These are phyloP conservation scores for Astreopora myriophthalma DNA, from an alignment of 64 coral and sea anemone species.

Conservation along the genomic window DNA sequence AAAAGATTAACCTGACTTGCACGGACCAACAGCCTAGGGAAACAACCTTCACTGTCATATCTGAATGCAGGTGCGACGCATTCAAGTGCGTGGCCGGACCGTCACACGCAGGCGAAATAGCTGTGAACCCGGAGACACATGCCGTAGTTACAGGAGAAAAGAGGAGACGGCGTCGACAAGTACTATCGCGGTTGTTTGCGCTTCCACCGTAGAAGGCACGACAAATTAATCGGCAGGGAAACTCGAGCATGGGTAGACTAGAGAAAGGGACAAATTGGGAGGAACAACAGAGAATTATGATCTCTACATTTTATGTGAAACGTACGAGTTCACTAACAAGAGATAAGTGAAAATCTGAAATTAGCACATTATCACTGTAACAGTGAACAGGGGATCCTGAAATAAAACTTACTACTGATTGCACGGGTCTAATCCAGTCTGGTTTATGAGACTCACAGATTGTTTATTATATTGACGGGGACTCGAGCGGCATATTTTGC, in stretches of 20 bases:
- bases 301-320: not conserved
- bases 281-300: not conserved
- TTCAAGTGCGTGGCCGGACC: not conserved
- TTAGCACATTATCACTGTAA: not conserved
- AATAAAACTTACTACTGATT: conserved; percentile 19
- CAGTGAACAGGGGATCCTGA: not conserved
- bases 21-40: not conserved
- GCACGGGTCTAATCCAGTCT: not conserved
- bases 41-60: not conserved
- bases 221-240: not conserved
- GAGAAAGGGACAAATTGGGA: not conserved
- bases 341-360: not conserved
- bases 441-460: too few relatives aligned
- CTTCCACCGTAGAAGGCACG: not conserved
- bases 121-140: not conserved
- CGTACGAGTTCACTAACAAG: not conserved
- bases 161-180: not conserved
- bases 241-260: not conserved
- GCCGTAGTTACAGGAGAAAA: not conserved
- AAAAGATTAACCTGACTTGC: not conserved
- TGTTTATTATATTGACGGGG: too few relatives aligned
- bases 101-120: not conserved
- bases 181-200: conserved; percentile 9
- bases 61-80: not conserved
- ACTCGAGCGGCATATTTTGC: too few relatives aligned